Evolutionary conservation across 2,888 invertebrate genomes (phyloP), one percentile per base, ranked within the genome.

Genomic region (Bhutanitis thaidina): DNA sequence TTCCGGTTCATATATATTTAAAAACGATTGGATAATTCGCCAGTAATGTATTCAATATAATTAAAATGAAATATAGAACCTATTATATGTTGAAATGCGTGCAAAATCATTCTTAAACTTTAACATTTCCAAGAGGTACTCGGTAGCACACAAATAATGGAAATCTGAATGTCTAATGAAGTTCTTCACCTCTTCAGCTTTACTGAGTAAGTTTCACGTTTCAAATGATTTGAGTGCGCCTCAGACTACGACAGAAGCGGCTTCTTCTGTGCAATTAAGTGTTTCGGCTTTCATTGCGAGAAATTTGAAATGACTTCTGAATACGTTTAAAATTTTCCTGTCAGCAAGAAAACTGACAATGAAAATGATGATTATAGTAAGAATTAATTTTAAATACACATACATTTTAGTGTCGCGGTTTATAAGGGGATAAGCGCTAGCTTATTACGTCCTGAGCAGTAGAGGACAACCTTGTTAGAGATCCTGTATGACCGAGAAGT

Each of bases 131-230:
- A 59, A 52, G 48, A 55, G 56, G 51, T 55, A 59, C 53, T 53
- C 56, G 55, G 61, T 55, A 60, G 62, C 65, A 62, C 61, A 69
- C 71, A 71, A 78, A 77, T 77, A 75, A 74, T 71, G 62, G 57
- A 59, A 65, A 65, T 71, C 63, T 74, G 73, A 77, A 77, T 76
- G 71, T 68, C 69, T 72, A 75, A 78, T 74, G 71, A 78, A 74
- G 64, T 77, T 76, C 72, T 32, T 37, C 36, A 71, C 61, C 69
- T 68, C 66, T 60, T 34, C 13, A 34, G 7, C 32, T 5, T 34
- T 34, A 13, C 32, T 7, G 13, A 34, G 32, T 12, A 34, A 34
- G 32, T 34, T 34, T 12, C 32, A 34, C 13, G 32, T 64, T 61
- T 72, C 67, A 67, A 75, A 77, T 77, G 68, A 75, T 75, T 71